Evolutionary conservation across 2,113 vertebrate species (phyloP).

Genomic region (Carassius carassius): DNA sequence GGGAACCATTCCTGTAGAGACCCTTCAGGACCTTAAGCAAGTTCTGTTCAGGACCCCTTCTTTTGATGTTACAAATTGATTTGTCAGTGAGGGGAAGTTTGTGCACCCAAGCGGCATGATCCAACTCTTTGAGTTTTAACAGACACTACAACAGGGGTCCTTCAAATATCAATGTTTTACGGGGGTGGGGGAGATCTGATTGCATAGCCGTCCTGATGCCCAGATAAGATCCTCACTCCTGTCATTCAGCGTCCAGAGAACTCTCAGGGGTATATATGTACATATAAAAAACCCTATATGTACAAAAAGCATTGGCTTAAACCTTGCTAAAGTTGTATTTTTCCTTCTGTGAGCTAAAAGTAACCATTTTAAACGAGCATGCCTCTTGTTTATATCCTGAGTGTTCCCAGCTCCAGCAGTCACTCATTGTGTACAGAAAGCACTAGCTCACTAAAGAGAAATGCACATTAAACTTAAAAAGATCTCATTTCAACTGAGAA

Average conservation of each 20-base stretch:
- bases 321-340: neutral
- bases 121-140: constrained; percentile 1
- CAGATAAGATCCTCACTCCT: too few relatives aligned
- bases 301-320: neutral
- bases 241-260: too few relatives aligned
- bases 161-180: too few relatives aligned
- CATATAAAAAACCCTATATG: too few relatives aligned
- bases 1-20: neutral
- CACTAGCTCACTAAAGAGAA: constrained; percentile 24
- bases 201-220: too few relatives aligned
- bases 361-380: constrained; percentile 14
- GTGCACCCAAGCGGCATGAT: neutral
- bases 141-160: neutral
- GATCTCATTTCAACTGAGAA: constrained; percentile 38
- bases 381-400: neutral
- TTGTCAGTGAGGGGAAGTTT: neutral
- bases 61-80: constrained; percentile 5
- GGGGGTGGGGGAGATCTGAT: too few relatives aligned
- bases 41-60: neutral
- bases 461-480: constrained; percentile 15
- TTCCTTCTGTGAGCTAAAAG: neutral
- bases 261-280: too few relatives aligned
- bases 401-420: constrained; percentile 1
- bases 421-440: neutral
- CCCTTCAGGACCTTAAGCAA: neutral